Evolutionary conservation across 2,113 vertebrate genomes (phyloP).

Genomic region (Dicrurus megarhynchus): DNA sequence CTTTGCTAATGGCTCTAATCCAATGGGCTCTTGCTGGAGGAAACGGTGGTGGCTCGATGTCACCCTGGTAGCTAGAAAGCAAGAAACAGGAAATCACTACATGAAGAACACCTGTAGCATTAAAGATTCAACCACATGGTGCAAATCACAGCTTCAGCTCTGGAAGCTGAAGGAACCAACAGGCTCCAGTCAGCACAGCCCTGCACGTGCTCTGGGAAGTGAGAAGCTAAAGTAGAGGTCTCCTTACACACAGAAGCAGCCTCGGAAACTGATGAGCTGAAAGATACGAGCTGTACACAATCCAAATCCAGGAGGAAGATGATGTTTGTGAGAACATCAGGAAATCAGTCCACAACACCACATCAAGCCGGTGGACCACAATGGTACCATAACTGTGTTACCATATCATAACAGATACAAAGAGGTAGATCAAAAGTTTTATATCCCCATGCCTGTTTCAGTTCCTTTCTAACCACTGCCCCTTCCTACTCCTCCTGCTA

Average conservation of each 20-base stretch:
- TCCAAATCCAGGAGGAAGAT: background rate
- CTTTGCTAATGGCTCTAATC: constrained; percentile 95
- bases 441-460: background rate
- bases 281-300: background rate
- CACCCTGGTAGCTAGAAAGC: constrained; percentile 65
- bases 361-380: background rate
- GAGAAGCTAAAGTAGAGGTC: background rate
- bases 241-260: background rate
- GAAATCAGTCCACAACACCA: background rate
- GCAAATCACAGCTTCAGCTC: background rate
- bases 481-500: background rate
- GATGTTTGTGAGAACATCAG: background rate
- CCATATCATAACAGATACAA: too few species aligned
- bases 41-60: constrained; percentile 77
- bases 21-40: constrained; percentile 85
- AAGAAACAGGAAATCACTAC: constrained; percentile 9
- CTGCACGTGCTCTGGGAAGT: background rate
- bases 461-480: background rate
- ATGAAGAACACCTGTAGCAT: background rate
- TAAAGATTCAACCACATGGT: background rate
- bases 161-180: background rate
- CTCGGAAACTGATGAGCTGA: background rate
- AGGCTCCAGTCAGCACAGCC: background rate
- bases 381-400: background rate
- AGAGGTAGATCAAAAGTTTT: background rate